phyloP scores from a whole-genome alignment of 2,797 vertebrate species.

The Acipenser ruthenus region DNA sequence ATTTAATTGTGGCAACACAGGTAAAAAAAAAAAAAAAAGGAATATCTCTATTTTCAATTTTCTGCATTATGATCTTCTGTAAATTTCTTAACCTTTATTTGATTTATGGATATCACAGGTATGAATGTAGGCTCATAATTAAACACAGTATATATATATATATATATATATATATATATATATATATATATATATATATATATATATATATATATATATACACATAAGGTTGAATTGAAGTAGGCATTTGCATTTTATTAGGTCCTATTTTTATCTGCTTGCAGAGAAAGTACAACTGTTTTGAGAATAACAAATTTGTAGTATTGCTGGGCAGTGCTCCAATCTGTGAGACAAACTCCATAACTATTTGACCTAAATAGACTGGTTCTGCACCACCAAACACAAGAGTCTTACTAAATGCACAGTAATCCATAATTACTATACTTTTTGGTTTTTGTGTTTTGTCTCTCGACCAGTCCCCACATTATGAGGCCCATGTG shows the following conservation, averaged over 20 bases:
- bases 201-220: too few relatives aligned
- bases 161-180: too few relatives aligned
- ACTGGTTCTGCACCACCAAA: background rate
- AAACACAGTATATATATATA: too few relatives aligned
- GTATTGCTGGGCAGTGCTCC: background rate
- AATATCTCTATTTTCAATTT: too few relatives aligned
- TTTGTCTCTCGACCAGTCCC: constrained; percentile 20
- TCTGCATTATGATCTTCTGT: too few relatives aligned
- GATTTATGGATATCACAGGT: too few relatives aligned
- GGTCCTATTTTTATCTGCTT: background rate
- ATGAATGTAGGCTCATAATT: too few relatives aligned
- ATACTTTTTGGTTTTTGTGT: background rate
- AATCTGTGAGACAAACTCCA: background rate
- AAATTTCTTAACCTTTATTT: too few relatives aligned
- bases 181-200: too few relatives aligned
- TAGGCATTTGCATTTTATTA: background rate
- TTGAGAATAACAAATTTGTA: background rate
- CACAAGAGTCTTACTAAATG: background rate
- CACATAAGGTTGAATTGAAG: too few relatives aligned
- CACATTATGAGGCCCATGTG: constrained; percentile 31
- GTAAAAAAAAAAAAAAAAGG: too few relatives aligned
- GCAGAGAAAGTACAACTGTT: constrained; percentile 6
- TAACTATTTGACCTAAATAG: background rate
- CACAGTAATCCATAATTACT: background rate
- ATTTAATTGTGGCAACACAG: too few relatives aligned